Base-by-base conservation (phyloP, 2,888 invertebrate genomes). In the Thera britannica region DNA sequence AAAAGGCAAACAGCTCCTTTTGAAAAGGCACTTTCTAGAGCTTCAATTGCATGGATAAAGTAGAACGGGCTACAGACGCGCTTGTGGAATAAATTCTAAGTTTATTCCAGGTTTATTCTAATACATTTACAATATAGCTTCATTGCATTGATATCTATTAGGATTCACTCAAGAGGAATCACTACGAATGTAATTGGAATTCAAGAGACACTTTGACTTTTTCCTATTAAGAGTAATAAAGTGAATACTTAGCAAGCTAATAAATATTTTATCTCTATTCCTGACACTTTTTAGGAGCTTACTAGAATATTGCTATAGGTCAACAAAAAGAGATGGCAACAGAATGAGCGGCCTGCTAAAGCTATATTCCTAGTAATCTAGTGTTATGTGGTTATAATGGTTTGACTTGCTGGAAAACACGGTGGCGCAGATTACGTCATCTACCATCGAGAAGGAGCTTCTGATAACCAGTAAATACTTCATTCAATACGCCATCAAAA, bases 1-100 rank as follows among this genome's bases (percentile, higher is more conserved):
- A 80, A 81, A 82, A 79, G 72, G 79, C 77, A 75, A 82, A 79
- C 77, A 72, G 77, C 70, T 79, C 77, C 76, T 79, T 77, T 75
- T 77, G 75, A 72, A 77, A 75, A 75, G 68, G 74, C 73, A 69
- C 65, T 71, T 76, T 77, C 75, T 75, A 72, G 71, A 77, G 75
- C 72, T 75, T 73, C 67, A 75, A 69, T 70, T 71, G 61, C 61
- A 67, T 72, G 59, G 63, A 70, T 65, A 49, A 63, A 64, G 58
- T 66, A 60, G 52, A 63, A 55, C 41, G 41, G 51, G 58, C 51
- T 72, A 67, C 61, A 64, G 63, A 72, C 57, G 68, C 62, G 69
- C 68, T 61, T 72, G 48, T 35, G 54, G 64, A 71, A 72, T 74
- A 65, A 61, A 72, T 68, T 61, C 49, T 49, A 12, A 65, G 60